Percentiles rank a stretch among this genome's conserved stretches.
phyloP scores from a whole-genome alignment of 2,888 invertebrate genomes.

The Limnephilus marmoratus region DNA sequence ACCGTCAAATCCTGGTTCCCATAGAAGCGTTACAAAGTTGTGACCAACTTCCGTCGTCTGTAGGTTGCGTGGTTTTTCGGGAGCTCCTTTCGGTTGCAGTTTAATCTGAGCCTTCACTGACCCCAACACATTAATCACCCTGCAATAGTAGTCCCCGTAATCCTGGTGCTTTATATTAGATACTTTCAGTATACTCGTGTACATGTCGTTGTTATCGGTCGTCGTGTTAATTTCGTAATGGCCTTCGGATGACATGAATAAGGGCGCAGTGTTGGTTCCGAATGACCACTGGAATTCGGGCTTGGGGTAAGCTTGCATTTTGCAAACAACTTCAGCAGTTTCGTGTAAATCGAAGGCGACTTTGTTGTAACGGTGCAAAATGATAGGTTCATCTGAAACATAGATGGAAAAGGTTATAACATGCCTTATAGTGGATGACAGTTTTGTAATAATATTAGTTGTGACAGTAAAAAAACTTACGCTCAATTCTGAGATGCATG shows the following conservation, averaged over 20 bases:
- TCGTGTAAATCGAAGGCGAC: slow-evolving; percentile 92
- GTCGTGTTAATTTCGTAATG: slow-evolving; percentile 91
- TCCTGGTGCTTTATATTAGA: slow-evolving; percentile 87
- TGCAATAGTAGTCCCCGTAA: slow-evolving; percentile 94
- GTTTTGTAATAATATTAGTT: neutral
- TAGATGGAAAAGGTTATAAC: neutral
- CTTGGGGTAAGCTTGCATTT: slow-evolving; percentile 93
- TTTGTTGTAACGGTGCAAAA: slow-evolving; percentile 90
- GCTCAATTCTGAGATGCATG: slow-evolving; percentile 94
- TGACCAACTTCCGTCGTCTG: slow-evolving; percentile 86
- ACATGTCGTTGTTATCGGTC: slow-evolving; percentile 90
- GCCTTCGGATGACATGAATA: slow-evolving; percentile 88
- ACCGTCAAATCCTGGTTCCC: slow-evolving; percentile 95
- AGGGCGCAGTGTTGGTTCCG: slow-evolving; percentile 84
- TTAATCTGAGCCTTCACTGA: slow-evolving; percentile 85
- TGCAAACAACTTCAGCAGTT: slow-evolving; percentile 91
- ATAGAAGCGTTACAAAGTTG: slow-evolving; percentile 87
- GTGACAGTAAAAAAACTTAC: slow-evolving; percentile 76
- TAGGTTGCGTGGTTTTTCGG: slow-evolving; percentile 88
- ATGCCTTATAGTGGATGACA: slow-evolving; percentile 18
- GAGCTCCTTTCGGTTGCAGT: slow-evolving; percentile 91
- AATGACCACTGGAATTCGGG: slow-evolving; percentile 96
- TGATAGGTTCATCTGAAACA: slow-evolving; percentile 87
- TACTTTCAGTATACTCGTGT: slow-evolving; percentile 86
- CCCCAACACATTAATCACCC: slow-evolving; percentile 90